Base-by-base conservation (phyloP, 2,888 invertebrate genomes). In the Leptopilina syphax region DNA sequence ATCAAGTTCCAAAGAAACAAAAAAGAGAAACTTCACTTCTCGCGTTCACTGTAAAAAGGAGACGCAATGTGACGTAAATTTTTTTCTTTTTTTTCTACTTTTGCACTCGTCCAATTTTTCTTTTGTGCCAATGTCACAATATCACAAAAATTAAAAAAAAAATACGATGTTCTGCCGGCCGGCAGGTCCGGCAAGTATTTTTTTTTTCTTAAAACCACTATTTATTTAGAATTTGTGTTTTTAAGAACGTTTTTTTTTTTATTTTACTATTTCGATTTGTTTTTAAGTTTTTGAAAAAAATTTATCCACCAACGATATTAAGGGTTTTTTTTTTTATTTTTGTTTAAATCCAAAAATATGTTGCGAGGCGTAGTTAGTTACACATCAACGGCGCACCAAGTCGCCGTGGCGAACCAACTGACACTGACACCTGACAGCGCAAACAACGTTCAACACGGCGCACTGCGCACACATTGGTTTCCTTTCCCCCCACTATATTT, bases 391-490 rank as follows among this genome's bases (percentile, higher is more conserved):
- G 83, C 84, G 86, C 84, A 79, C 84, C 85, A 82, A 87, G 83
- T 85, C 88, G 85, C 87, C 89, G 86, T 88, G 88, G 86, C 90
- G 89, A 85, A 88, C 86, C 86, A 88, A 89, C 87, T 88, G 87
- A 88, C 89, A 90, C 90, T 90, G 90, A 89, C 87, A 86, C 83
- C 90, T 90, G 90, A 88, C 87, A 86, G 84, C 84, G 78, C 79
- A 76, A 80, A 82, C 83, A 84, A 80, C 80, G 80, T 89, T 90
- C 91, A 81, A 79, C 79, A 83, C 67, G 83, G 87, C 90, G 91
- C 92, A 83, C 67, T 84, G 87, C 90, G 91, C 92, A 93, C 93
- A 93, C 94, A 93, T 84, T 79, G 78, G 79, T 9, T 12, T 50
- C 50, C 50, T 12, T 50, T 50, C 12, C 50, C 50, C 50, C 50